Evolutionary conservation across 2,888 invertebrate species (phyloP).

Genomic region (Drosophila prostipennis): DNA sequence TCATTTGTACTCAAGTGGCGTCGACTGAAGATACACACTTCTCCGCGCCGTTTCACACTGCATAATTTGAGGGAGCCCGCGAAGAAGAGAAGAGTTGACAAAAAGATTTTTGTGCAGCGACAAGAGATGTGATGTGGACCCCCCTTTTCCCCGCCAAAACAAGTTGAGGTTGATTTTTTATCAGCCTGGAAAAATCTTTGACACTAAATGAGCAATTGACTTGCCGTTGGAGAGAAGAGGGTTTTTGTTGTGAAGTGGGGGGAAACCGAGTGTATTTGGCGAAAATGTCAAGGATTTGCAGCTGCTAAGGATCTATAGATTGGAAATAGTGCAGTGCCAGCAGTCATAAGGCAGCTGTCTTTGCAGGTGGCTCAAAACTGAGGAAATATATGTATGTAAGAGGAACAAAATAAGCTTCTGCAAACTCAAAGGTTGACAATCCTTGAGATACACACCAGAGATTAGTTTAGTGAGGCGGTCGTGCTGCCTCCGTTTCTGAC

Average conservation of each 20-base stretch:
- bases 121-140: constrained; percentile 72
- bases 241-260: constrained; percentile 14
- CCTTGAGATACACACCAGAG: constrained; percentile 83
- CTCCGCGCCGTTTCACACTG: constrained; percentile 74
- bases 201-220: constrained; percentile 81
- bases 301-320: constrained; percentile 44
- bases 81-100: constrained; percentile 66
- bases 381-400: too few relatives aligned
- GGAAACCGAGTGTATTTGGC: constrained; percentile 25
- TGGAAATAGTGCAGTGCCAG: constrained; percentile 36
- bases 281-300: constrained; percentile 65
- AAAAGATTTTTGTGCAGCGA: constrained; percentile 77
- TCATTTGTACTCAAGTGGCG: constrained; percentile 77
- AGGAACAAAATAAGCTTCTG: constrained; percentile 9
- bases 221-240: constrained; percentile 51
- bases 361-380: constrained; percentile 26
- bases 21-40: constrained; percentile 50
- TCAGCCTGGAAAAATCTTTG: constrained; percentile 75
- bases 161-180: constrained; percentile 55
- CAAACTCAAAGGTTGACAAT: constrained; percentile 63
- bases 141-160: not conserved
- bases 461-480: constrained; percentile 65
- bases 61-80: constrained; percentile 66
- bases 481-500: constrained; percentile 44
- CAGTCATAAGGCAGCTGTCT: constrained; percentile 33